Evolutionary conservation across 1,140 invertebrate genomes (phyloP).

Genomic region (Penaeus chinensis): DNA sequence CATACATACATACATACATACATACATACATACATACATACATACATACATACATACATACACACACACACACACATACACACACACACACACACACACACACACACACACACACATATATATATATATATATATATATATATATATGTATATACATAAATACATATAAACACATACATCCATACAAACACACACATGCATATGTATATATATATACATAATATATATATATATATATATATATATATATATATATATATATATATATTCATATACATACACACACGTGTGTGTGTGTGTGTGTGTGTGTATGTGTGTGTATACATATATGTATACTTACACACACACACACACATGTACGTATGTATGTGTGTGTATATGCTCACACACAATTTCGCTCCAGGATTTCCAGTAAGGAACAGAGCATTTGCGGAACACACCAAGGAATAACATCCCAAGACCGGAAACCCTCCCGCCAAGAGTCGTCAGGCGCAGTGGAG

Average conservation of each 20-base stretch:
- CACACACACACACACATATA: background rate
- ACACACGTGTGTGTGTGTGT: too few species aligned
- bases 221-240: background rate
- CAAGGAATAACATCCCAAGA: too few species aligned
- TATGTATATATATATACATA: background rate
- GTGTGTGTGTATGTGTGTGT: too few species aligned
- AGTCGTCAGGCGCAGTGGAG: background rate
- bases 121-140: background rate
- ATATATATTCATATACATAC: too few species aligned
- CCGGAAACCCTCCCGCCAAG: too few species aligned
- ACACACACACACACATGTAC: background rate
- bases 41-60: background rate
- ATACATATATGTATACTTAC: too few species aligned
- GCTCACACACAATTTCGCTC: too few species aligned
- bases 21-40: background rate
- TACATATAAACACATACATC: background rate
- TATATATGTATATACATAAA: background rate
- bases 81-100: background rate
- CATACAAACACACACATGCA: background rate
- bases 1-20: background rate
- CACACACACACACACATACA: background rate
- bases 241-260: background rate
- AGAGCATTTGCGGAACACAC: background rate
- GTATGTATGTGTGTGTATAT: background rate
- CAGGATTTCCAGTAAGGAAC: too few species aligned